Base-by-base conservation (phyloP, 2,888 invertebrate genomes). In the Nipponacmea schrenckii region DNA sequence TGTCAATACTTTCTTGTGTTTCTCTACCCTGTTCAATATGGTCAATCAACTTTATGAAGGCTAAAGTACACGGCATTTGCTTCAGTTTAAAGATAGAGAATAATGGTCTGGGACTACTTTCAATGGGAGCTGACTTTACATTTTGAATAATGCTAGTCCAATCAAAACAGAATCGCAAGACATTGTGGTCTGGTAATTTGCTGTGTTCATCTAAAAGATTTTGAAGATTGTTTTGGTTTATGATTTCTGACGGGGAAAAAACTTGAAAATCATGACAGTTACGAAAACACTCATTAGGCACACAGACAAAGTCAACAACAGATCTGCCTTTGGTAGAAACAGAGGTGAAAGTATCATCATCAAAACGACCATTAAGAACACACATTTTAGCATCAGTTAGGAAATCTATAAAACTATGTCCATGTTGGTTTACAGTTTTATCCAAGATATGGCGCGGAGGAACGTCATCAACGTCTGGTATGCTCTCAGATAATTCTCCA, bases 291-390 rank as follows among this genome's bases (percentile, higher is more conserved):
- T 50, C 50, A 20, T 50, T 17, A 15, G 50, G n/a, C 5, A 50
- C 50, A 50, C 50, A 50, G 20, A 50, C 20, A 17, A 17, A 48
- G 17, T 48, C 48, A 17, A 50, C 50, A 20, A 50, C 50, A n/a
- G 50, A 17, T 50, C 15, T 50, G 20, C 50, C 50, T n/a, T 50
- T 50, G 17, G 50, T 20, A 7, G n/a, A n/a, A 1, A 50, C 50
- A 17, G 50, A 50, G 15, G 50, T 50, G 20, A 50, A 50, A 10
- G n/a, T 5, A 50, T 20, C 20, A 50, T 20, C 15, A 10, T 14
- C 50, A 50, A 50, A 50, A 50, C 50, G 50, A 50, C 50, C 50
- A 50, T 50, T 50, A 7, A 50, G n/a, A 50, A 50, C 50, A 20
- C n/a, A 17, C 17, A 50, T n/a, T 50, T 50, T 50, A 2, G 50